Conservation (phyloP, 2,113 vertebrate species). For the Pachypanchax playfairii region DNA sequence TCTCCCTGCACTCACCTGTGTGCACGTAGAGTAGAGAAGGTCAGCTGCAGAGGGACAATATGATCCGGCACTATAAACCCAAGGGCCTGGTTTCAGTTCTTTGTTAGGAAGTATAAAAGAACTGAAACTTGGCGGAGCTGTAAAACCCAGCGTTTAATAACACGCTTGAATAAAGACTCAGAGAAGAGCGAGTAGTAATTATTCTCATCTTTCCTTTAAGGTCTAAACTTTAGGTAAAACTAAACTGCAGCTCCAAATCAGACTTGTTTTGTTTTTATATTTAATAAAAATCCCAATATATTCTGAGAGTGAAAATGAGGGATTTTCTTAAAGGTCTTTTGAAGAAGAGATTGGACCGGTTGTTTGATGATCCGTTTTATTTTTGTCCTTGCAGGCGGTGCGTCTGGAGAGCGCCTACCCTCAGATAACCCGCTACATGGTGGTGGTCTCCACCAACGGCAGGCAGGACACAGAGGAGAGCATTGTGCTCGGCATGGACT, state of each 20-base stretch:
- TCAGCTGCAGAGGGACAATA: not conserved
- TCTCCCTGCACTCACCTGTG: not conserved
- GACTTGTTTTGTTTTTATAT: too few relatives aligned
- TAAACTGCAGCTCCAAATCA: too few relatives aligned
- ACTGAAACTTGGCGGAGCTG: conserved; percentile 18
- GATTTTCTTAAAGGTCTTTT: too few relatives aligned
- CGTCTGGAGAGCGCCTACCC: conserved; percentile 92
- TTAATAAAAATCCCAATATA: too few relatives aligned
- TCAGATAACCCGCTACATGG: conserved; percentile 96
- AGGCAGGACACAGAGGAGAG: conserved; percentile 97
- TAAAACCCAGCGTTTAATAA: not conserved
- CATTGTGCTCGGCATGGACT: conserved; percentile 96
- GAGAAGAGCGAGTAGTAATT: not conserved
- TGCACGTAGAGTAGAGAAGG: not conserved
- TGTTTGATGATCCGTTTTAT: not conserved
- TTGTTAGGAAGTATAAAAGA: conserved; percentile 19
- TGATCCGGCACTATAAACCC: not conserved
- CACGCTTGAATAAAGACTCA: not conserved
- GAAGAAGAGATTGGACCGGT: not conserved
- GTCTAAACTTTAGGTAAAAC: too few relatives aligned
- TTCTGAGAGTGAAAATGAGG: too few relatives aligned
- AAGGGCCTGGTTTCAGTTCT: conserved; percentile 21
- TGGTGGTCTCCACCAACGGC: conserved; percentile 95
- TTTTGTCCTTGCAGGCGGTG: conserved; percentile 83
- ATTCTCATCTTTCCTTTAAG: not conserved